Evolutionary conservation across 1,140 invertebrate species (phyloP).

Genomic region (Gonatopus flavifemur): DNA sequence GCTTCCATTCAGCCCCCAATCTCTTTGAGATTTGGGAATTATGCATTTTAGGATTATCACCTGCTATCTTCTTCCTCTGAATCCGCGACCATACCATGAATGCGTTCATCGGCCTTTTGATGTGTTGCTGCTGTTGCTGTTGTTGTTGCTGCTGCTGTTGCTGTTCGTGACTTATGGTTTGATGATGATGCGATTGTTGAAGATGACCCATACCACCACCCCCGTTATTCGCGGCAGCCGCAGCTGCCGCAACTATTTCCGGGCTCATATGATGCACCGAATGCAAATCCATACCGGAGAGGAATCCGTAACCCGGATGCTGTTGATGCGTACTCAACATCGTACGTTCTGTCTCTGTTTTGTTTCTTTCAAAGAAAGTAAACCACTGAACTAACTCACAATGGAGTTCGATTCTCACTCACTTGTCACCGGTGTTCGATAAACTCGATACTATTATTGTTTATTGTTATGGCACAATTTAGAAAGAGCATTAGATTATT

Average conservation of each 20-base stretch:
- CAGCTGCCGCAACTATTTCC: neutral
- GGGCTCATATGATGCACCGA: constrained; percentile 27
- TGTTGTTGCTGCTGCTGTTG: constrained; percentile 50
- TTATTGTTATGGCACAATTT: no score
- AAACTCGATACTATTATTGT: neutral
- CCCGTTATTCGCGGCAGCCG: constrained; percentile 11
- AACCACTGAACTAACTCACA: no score
- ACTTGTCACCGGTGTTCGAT: neutral
- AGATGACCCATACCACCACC: constrained; percentile 55
- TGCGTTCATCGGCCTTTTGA: constrained; percentile 99
- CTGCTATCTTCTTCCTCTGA: constrained; percentile 96
- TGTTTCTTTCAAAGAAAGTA: no score
- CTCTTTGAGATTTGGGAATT: constrained; percentile 98
- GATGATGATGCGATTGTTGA: no score
- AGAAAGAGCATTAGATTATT: no score
- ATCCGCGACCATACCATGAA: constrained; percentile 99
- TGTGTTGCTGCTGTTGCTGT: constrained; percentile 65
- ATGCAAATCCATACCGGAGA: constrained; percentile 41
- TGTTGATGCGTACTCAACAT: constrained; percentile 41
- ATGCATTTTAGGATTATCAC: constrained; percentile 99
- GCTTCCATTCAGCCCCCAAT: constrained; percentile 97
- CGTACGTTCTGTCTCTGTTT: neutral
- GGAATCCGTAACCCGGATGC: constrained; percentile 30
- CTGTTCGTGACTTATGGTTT: no score
- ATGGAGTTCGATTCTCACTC: constrained; percentile 9